phyloP scores from a whole-genome alignment of 2,888 invertebrate species.

The Pantelozetes paolii region DNA sequence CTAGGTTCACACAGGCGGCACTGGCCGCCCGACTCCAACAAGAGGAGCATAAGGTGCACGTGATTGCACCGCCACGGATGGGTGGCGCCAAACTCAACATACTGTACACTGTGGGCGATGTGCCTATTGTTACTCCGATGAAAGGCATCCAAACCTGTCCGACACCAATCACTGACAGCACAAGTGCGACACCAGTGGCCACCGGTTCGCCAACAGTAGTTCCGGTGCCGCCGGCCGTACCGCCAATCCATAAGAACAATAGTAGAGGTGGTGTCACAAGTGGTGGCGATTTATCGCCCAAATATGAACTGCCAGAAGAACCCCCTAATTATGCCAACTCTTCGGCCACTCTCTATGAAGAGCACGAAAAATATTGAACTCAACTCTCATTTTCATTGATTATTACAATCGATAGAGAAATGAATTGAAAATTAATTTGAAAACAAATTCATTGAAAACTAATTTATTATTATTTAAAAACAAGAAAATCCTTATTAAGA shows the following conservation, averaged over 20 bases:
- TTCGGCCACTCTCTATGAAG: slow-evolving; percentile 8
- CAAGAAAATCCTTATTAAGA: too few relatives aligned
- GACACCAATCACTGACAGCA: neutral
- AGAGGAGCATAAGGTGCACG: slow-evolving; percentile 38
- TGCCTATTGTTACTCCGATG: slow-evolving; percentile 21
- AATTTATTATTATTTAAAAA: too few relatives aligned
- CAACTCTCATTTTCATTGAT: too few relatives aligned
- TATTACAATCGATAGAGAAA: too few relatives aligned
- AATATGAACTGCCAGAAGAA: neutral
- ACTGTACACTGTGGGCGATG: slow-evolving; percentile 40
- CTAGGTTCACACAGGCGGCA: slow-evolving; percentile 39
- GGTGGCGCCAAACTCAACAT: slow-evolving; percentile 42
- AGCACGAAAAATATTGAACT: slow-evolving; percentile 10
- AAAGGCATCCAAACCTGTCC: neutral
- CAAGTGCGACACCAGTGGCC: neutral
- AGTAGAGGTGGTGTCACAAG: neutral
- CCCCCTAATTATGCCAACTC: neutral
- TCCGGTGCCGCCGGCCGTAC: neutral
- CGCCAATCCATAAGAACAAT: neutral
- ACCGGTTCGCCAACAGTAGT: slow-evolving; percentile 1
- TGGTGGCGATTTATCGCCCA: slow-evolving; percentile 3
- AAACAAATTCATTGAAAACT: too few relatives aligned
- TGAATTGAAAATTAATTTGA: too few relatives aligned
- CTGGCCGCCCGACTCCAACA: slow-evolving; percentile 23
- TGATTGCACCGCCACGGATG: slow-evolving; percentile 41